Percentiles rank a stretch among this genome's conserved stretches.
Evolutionary conservation across 2,797 vertebrate species (phyloP).

Genomic region (Cossypha caffra): DNA sequence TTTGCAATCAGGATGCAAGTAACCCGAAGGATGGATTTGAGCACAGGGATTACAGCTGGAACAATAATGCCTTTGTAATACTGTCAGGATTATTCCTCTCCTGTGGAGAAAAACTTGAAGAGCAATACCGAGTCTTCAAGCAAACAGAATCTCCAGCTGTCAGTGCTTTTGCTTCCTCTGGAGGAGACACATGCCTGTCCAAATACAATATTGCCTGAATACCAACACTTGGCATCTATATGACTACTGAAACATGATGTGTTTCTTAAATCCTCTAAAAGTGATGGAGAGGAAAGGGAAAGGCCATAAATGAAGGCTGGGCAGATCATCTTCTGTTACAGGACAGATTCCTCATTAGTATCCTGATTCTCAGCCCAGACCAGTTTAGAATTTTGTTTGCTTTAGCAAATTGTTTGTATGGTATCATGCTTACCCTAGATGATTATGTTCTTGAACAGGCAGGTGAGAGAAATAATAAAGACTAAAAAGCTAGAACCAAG

Average conservation of each 20-base stretch:
- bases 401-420: not conserved
- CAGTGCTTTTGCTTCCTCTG: conserved; percentile 25
- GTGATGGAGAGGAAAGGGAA: not conserved
- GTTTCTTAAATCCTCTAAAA: not conserved
- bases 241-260: not conserved
- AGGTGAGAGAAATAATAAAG: not conserved
- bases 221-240: not conserved
- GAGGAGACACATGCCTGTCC: conserved; percentile 23
- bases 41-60: conserved; percentile 40
- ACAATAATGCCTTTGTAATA: conserved; percentile 64
- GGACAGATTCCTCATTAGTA: not conserved
- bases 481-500: not conserved
- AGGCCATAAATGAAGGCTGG: not conserved
- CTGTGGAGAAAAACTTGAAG: conserved; percentile 40
- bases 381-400: not conserved
- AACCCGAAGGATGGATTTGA: conserved; percentile 30
- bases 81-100: conserved; percentile 57
- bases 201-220: conserved; percentile 42
- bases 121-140: conserved; percentile 31
- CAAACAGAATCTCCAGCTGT: conserved; percentile 52
- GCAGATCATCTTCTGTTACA: not conserved
- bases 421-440: not conserved
- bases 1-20: conserved; percentile 16
- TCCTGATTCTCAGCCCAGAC: not conserved
- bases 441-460: not conserved